These are phyloP conservation scores for Nilaparvata lugens DNA, from an alignment of 1,140 invertebrate genomes.

Conservation along the genomic window DNA sequence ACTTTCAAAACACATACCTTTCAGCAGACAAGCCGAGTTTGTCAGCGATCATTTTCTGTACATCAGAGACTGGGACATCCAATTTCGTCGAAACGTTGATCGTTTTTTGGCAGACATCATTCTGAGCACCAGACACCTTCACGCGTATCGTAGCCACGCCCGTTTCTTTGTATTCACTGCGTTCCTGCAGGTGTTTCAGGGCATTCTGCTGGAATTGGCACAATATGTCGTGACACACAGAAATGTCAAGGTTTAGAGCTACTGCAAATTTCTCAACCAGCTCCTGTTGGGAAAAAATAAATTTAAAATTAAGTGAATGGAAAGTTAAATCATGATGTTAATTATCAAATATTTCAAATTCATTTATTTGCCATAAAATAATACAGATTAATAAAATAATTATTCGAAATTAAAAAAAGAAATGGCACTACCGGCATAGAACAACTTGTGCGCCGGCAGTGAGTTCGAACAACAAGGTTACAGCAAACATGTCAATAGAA, in stretches of 20 bases:
- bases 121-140: constrained; percentile 38
- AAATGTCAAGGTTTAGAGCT: background rate
- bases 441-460: no score
- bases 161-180: constrained; percentile 48
- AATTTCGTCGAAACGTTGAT: constrained; percentile 41
- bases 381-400: no score
- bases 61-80: constrained; percentile 41
- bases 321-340: no score
- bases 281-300: background rate
- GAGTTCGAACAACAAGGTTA: no score
- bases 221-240: constrained; percentile 7
- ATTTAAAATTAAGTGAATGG: no score
- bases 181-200: constrained; percentile 51
- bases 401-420: no score
- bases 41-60: constrained; percentile 34
- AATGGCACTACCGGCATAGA: no score
- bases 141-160: constrained; percentile 53
- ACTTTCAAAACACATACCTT: constrained; percentile 39
- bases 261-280: background rate
- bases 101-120: constrained; percentile 38
- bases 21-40: constrained; percentile 36
- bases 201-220: constrained; percentile 50
- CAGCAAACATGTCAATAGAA: no score
- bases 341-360: no score
- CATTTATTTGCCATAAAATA: no score